phyloP scores from a whole-genome alignment of 2,797 vertebrate species.

The Aselliscus stoliczkanus region DNA sequence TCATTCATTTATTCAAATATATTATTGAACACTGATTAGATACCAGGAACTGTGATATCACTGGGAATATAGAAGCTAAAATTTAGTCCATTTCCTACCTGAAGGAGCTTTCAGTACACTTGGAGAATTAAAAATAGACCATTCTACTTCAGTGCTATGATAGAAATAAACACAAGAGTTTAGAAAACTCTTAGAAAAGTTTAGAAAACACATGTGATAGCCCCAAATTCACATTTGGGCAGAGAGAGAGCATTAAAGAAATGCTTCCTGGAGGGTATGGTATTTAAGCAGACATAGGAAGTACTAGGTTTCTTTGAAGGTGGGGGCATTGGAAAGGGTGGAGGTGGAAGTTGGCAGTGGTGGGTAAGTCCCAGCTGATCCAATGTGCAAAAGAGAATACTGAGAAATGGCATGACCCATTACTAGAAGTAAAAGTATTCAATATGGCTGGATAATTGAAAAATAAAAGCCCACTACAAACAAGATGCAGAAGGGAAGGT shows the following conservation, averaged over 20 bases:
- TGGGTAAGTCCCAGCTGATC: not conserved
- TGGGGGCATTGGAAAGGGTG: rapidly evolving
- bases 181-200: not conserved
- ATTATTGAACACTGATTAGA: not conserved
- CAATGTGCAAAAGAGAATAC: not conserved
- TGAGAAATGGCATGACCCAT: not conserved
- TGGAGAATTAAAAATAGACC: not conserved
- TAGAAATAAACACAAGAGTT: not conserved
- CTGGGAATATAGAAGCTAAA: not conserved
- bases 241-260: not conserved
- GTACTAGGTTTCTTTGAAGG: not conserved
- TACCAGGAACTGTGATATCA: not conserved
- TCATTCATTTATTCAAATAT: not conserved
- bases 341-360: not conserved
- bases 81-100: not conserved
- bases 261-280: not conserved
- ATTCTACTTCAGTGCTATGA: too few relatives aligned
- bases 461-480: not conserved
- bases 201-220: not conserved
- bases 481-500: not conserved
- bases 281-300: rapidly evolving
- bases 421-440: not conserved
- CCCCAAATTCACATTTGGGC: too few relatives aligned
- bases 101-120: not conserved
- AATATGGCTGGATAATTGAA: not conserved